Evolutionary conservation across 2,113 vertebrate species (phyloP).

Genomic region (Taurulus bubalis): DNA sequence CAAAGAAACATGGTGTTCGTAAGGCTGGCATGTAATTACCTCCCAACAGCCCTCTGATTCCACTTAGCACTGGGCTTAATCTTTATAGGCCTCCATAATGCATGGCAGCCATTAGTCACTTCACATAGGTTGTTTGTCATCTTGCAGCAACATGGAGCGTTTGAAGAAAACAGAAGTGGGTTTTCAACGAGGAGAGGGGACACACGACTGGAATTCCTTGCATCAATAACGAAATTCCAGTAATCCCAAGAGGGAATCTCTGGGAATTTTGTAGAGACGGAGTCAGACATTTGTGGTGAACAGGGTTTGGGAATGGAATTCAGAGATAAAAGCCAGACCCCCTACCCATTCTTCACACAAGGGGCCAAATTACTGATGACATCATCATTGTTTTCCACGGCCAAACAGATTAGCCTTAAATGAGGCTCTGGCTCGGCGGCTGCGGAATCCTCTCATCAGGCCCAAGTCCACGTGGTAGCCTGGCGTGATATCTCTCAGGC

Average conservation of each 20-base stretch:
- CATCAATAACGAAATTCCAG: constrained; percentile 48
- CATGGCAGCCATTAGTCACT: constrained; percentile 63
- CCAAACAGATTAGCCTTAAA: constrained; percentile 75
- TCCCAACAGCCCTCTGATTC: constrained; percentile 65
- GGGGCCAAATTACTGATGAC: constrained; percentile 71
- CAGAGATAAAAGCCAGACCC: constrained; percentile 61
- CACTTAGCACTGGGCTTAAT: constrained; percentile 56
- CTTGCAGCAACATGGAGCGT: constrained; percentile 28
- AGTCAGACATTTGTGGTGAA: constrained; percentile 43
- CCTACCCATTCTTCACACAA: constrained; percentile 62
- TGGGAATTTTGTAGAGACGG: constrained; percentile 43
- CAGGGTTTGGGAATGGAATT: constrained; percentile 50
- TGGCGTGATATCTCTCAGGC: constrained; percentile 76
- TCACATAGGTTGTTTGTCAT: constrained; percentile 49
- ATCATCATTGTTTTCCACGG: constrained; percentile 70
- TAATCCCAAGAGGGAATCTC: constrained; percentile 51
- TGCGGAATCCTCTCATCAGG: constrained; percentile 55
- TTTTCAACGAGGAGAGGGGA: constrained; percentile 17
- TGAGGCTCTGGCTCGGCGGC: constrained; percentile 44
- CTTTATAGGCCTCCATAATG: constrained; percentile 60
- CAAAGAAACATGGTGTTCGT: constrained; percentile 53
- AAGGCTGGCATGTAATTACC: constrained; percentile 67
- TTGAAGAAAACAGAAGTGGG: constrained; percentile 19
- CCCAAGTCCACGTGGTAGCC: constrained; percentile 53
- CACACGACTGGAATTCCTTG: constrained; percentile 42